phyloP scores from a whole-genome alignment of 2,888 invertebrate genomes.

The Toxonevra muliebris region DNA sequence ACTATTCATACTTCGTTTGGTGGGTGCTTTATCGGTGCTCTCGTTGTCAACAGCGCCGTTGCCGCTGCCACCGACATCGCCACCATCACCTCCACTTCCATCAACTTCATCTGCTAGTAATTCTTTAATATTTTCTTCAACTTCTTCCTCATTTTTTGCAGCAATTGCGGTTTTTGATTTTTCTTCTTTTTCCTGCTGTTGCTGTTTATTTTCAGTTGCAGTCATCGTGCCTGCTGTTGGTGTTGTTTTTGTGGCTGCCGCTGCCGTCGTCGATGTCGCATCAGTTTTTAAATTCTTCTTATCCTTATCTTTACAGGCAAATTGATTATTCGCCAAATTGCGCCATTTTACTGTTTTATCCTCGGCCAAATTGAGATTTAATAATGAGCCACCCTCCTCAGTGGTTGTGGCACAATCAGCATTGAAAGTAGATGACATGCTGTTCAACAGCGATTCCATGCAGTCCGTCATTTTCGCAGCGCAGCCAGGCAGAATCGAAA shows the following conservation, averaged over 20 bases:
- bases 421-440: slow-evolving; percentile 62
- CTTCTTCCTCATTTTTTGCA: slow-evolving; percentile 14
- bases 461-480: slow-evolving; percentile 46
- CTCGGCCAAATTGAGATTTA: slow-evolving; percentile 59
- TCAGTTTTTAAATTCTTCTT: slow-evolving; percentile 39
- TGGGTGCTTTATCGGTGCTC: not conserved
- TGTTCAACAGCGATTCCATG: slow-evolving; percentile 58
- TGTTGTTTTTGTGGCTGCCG: not conserved
- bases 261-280: not conserved
- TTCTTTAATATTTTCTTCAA: slow-evolving; percentile 24
- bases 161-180: slow-evolving; percentile 31
- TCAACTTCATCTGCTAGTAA: slow-evolving; percentile 25
- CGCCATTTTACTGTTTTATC: slow-evolving; percentile 65
- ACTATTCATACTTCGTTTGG: slow-evolving; percentile 16
- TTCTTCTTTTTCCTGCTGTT: slow-evolving; percentile 9
- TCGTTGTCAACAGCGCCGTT: not conserved
- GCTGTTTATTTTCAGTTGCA: too few species aligned
- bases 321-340: slow-evolving; percentile 62
- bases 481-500: too few species aligned
- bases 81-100: not conserved
- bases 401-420: slow-evolving; percentile 56
- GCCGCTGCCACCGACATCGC: not conserved
- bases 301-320: slow-evolving; percentile 60
- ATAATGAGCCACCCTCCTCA: slow-evolving; percentile 52
- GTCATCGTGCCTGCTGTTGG: too few species aligned